Evolutionary conservation across 1,140 invertebrate genomes (phyloP), one percentile per base, ranked within the genome.

Genomic region (Ostrea edulis): DNA sequence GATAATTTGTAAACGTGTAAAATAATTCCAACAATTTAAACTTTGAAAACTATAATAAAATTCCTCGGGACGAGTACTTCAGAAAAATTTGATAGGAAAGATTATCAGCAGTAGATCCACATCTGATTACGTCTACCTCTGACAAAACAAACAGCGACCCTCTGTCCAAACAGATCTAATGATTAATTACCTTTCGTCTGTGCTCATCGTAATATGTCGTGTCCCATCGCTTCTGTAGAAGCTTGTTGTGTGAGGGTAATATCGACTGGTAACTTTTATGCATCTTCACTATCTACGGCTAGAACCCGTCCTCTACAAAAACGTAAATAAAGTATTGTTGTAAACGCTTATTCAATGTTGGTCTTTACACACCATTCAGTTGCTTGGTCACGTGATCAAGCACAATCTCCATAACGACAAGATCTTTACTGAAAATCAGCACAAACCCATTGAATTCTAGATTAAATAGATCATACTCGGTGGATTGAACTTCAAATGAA

Each of bases 151-250:
- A 83, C 44, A 83, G 44, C 20, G 52, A 25, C 82, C 52, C 35
- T 22, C 17, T 54, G 8, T 82, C 14, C 35, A 77, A 77, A 25
- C 44, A 35, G 5, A 44, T 44, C 35, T 62, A 62, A 17, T 58
- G 83, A 54, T 35, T 84, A 84, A 58, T 84, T 88, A 94, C 94
- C 93, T 93, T 94, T 90, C 89, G 84, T 84, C 92, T 89, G 87
- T 95, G 94, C 88, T 94, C 93, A 52, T 94, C 91, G 87, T 94
- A 95, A 81, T 94, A 94, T 20, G 92, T 94, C 17, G 90, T 86
- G 83, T 95, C 94, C 94, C 94, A 95, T 87, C 92, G 89, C 89
- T 93, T 90, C 90, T 95, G 94, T 62, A 95, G 86, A 12, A 95
- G 86, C 89, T 93, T 94, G 87, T 94, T 95, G 62, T 93, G 92